These are phyloP conservation scores for Brachyhypopomus occidentalis DNA, from an alignment of 2,113 vertebrate species.

Conservation along the genomic window DNA sequence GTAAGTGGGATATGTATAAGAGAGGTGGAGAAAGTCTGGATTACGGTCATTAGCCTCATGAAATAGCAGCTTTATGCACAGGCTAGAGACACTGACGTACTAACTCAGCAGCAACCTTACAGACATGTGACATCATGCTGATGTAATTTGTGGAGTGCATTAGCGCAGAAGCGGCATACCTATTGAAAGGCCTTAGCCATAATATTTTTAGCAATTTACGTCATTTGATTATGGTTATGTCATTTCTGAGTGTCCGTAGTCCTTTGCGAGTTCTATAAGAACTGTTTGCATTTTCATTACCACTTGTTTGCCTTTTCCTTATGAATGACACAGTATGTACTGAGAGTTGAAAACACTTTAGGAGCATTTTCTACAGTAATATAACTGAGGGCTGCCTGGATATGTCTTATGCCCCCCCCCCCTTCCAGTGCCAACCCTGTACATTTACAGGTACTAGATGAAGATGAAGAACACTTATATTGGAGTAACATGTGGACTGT, in stretches of 20 bases:
- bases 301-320: background rate
- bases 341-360: no score
- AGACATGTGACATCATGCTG: slow-evolving; percentile 58
- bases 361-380: no score
- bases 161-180: background rate
- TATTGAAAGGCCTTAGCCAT: background rate
- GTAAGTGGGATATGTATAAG: slow-evolving; percentile 13
- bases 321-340: no score
- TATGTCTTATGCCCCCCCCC: no score
- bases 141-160: slow-evolving; percentile 43
- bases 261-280: background rate
- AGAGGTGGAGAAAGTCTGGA: slow-evolving; percentile 23
- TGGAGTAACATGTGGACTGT: background rate
- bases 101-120: slow-evolving; percentile 47
- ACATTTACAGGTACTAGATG: background rate
- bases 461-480: background rate
- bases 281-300: background rate
- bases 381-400: no score
- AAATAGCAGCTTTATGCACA: slow-evolving; percentile 66
- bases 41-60: slow-evolving; percentile 58
- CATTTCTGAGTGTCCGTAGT: background rate
- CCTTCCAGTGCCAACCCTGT: background rate
- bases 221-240: background rate
- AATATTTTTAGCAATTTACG: slow-evolving; percentile 12
- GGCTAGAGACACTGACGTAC: slow-evolving; percentile 39